A percentile compares a stretch with the other conserved stretches of the same genome.
These are phyloP conservation scores for Bellardia pandia DNA, from an alignment of 2,888 invertebrate species.

Conservation along the genomic window DNA sequence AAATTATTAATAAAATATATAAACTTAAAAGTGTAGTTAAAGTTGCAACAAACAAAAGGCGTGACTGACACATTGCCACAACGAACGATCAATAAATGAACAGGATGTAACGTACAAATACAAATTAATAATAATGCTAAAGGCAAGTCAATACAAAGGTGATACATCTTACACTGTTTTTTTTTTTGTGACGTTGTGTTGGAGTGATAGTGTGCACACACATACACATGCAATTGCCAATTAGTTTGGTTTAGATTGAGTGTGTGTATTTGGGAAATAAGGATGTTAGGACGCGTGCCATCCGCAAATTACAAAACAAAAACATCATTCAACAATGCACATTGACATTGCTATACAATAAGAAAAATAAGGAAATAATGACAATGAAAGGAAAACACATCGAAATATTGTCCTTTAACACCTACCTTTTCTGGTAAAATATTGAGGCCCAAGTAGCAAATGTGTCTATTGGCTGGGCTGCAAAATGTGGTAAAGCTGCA, in stretches of 20 bases:
- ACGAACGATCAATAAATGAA: slow-evolving; percentile 43
- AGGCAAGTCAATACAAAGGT: slow-evolving; percentile 36
- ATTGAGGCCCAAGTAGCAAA: slow-evolving; percentile 21
- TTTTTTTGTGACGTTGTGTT: slow-evolving; percentile 18
- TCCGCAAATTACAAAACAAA: slow-evolving; percentile 73
- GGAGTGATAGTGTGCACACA: slow-evolving; percentile 27
- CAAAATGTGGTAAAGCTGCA: slow-evolving; percentile 70
- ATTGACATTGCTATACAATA: slow-evolving; percentile 23
- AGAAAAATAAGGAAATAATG: slow-evolving; percentile 47
- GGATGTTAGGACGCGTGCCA: slow-evolving; percentile 73
- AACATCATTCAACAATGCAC: slow-evolving; percentile 36
- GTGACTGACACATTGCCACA: slow-evolving; percentile 50
- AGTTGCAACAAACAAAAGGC: slow-evolving; percentile 54
- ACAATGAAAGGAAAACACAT: slow-evolving; percentile 42
- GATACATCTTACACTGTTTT: slow-evolving; percentile 45
- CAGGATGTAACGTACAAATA: slow-evolving; percentile 41
- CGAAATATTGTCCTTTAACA: slow-evolving; percentile 68
- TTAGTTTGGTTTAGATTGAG: slow-evolving; percentile 53
- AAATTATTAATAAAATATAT: slow-evolving; percentile 36
- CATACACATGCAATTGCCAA: slow-evolving; percentile 56
- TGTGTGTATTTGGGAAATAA: slow-evolving; percentile 43
- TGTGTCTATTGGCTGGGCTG: slow-evolving; percentile 26
- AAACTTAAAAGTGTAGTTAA: slow-evolving; percentile 17
- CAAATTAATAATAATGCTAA: slow-evolving; percentile 51
- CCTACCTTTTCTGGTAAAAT: slow-evolving; percentile 53